Evolutionary conservation across 2,888 invertebrate genomes (phyloP).

Genomic region (Drosophila emarginata): DNA sequence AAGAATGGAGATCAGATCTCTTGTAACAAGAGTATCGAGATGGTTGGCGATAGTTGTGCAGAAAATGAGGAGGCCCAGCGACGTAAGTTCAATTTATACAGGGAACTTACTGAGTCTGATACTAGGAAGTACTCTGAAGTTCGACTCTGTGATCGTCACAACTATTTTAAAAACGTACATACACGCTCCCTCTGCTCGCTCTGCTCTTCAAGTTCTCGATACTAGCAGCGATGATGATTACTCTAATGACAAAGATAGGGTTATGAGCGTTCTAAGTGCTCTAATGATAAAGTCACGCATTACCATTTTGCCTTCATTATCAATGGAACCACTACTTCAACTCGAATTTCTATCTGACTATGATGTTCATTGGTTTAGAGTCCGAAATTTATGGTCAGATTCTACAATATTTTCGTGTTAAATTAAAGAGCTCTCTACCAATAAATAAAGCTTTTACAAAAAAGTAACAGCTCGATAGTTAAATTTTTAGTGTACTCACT

Average conservation of each 20-base stretch:
- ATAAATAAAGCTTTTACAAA: too few relatives aligned
- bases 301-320: conserved; percentile 22
- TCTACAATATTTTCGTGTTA: conserved; percentile 76
- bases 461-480: too few relatives aligned
- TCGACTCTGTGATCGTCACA: conserved; percentile 78
- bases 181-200: conserved; percentile 56
- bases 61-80: conserved; percentile 70
- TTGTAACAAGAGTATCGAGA: conserved; percentile 32
- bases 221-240: conserved; percentile 16
- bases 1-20: not conserved
- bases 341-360: conserved; percentile 74
- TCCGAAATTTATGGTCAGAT: conserved; percentile 62
- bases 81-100: conserved; percentile 78
- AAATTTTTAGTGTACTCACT: conserved; percentile 55
- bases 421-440: conserved; percentile 29
- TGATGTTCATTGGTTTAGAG: conserved; percentile 68
- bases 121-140: conserved; percentile 53
- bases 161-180: conserved; percentile 78
- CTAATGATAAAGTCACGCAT: conserved; percentile 68
- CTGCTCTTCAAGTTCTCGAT: conserved; percentile 51
- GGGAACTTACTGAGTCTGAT: conserved; percentile 78
- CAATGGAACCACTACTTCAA: conserved; percentile 49
- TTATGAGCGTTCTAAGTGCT: conserved; percentile 48
- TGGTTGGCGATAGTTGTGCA: conserved; percentile 48
- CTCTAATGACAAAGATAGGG: conserved; percentile 41